Percentiles rank a stretch among this genome's conserved stretches.
Conservation (phyloP, 2,888 invertebrate species). For the Strigamia transsilvanica region DNA sequence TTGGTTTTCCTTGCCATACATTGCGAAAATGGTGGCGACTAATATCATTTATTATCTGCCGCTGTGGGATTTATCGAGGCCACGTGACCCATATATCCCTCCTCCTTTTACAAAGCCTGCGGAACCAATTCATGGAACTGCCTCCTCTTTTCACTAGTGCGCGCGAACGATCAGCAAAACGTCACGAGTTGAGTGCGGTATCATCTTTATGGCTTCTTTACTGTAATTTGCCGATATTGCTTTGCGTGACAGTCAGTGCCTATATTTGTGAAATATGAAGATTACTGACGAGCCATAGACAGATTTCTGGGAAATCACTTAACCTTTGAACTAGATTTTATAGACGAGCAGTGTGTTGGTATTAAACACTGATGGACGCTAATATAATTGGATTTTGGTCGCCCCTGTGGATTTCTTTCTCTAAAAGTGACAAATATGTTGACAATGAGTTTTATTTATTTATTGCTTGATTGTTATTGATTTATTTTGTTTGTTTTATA, state of each 20-base stretch:
- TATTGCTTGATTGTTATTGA: too few species aligned
- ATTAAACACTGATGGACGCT: neutral
- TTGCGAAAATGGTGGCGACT: neutral
- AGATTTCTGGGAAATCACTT: neutral
- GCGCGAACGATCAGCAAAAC: constrained; percentile 4
- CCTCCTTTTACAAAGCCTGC: constrained; percentile 20
- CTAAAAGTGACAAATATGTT: too few species aligned
- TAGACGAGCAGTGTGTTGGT: neutral
- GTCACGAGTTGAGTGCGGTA: constrained; percentile 14
- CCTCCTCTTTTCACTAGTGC: constrained; percentile 4
- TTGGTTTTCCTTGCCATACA: neutral
- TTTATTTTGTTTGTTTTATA: too few species aligned
- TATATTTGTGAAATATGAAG: constrained; percentile 6
- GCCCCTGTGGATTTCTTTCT: neutral
- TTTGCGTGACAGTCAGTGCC: constrained; percentile 9
- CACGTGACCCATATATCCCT: constrained; percentile 12
- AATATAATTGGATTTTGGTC: neutral
- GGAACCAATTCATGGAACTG: constrained; percentile 10
- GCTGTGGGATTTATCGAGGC: constrained; percentile 9
- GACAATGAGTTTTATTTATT: too few species aligned
- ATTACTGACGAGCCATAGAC: constrained; percentile 20
- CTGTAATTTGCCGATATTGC: constrained; percentile 20
- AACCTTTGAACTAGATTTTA: constrained; percentile 14
- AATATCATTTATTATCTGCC: constrained; percentile 6
- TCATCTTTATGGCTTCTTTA: constrained; percentile 20